These are phyloP conservation scores for Brachylomia viminalis DNA, from an alignment of 2,888 invertebrate species.

Conservation along the genomic window DNA sequence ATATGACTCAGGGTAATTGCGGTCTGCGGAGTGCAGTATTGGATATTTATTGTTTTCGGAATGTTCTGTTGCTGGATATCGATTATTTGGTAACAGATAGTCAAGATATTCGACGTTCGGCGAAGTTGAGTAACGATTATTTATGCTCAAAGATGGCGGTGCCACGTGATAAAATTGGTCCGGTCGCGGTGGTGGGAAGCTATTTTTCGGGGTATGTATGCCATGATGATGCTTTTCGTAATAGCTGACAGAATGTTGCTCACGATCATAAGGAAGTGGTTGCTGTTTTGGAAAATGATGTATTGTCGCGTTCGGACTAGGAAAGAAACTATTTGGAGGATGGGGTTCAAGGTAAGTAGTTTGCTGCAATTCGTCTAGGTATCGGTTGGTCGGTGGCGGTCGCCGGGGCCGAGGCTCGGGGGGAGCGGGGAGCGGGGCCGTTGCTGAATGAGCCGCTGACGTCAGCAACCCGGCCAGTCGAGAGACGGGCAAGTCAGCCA, in stretches of 20 bases:
- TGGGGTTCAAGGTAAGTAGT: background rate
- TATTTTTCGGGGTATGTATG: background rate
- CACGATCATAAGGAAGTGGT: background rate
- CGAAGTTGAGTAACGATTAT: background rate
- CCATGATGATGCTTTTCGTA: background rate
- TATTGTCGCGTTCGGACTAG: background rate
- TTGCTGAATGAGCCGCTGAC: background rate
- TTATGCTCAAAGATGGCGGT: background rate
- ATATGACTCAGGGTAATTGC: background rate
- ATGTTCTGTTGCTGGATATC: background rate
- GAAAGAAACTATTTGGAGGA: background rate
- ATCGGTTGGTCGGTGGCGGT: background rate
- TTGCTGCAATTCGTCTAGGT: background rate
- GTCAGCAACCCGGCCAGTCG: background rate
- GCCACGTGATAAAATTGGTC: background rate
- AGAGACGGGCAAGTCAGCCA: background rate
- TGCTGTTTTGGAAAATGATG: background rate
- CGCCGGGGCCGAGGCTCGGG: background rate
- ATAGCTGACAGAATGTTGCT: slow-evolving; percentile 7
- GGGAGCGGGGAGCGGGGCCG: background rate
- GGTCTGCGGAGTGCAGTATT: background rate
- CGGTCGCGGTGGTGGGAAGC: background rate
- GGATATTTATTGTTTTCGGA: background rate
- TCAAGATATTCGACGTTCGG: background rate
- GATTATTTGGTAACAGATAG: background rate